phyloP scores from a whole-genome alignment of 2,113 vertebrate species.

The Gasterosteus aculeatus region DNA sequence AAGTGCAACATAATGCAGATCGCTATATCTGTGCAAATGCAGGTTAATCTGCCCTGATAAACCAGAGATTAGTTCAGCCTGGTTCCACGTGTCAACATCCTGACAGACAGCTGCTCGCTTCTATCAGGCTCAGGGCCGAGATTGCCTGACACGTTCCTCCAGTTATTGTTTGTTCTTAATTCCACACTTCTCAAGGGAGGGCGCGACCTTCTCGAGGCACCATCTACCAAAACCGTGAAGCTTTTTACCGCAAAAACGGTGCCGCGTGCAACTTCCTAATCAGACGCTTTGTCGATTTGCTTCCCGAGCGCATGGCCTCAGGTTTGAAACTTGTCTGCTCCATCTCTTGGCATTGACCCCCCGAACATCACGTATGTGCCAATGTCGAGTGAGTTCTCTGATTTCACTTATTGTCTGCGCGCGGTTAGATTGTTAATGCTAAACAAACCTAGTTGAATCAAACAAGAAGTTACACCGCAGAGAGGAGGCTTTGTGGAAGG shows the following conservation, averaged over 20 bases:
- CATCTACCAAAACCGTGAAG: too few species aligned
- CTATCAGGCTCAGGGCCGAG: not conserved
- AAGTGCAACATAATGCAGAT: not conserved
- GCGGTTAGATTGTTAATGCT: too few species aligned
- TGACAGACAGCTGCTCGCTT: constrained; percentile 3
- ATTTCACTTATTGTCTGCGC: too few species aligned
- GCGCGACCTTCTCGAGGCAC: too few species aligned
- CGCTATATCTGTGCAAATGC: constrained; percentile 11
- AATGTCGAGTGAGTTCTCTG: too few species aligned
- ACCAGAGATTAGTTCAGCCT: constrained; percentile 4
- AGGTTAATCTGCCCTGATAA: constrained; percentile 24
- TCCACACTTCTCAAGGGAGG: too few species aligned
- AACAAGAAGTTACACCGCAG: not conserved
- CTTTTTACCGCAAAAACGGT: not conserved
- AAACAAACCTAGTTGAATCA: not conserved
- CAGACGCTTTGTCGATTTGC: not conserved
- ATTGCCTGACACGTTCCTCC: not conserved
- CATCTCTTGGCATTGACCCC: too few species aligned
- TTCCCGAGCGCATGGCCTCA: not conserved
- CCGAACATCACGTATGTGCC: too few species aligned
- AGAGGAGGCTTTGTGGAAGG: not conserved
- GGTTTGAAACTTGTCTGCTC: not conserved
- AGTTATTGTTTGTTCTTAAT: too few species aligned
- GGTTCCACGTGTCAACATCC: not conserved
- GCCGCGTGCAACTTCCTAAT: not conserved